Percentiles rank a stretch among this genome's conserved stretches.
These are phyloP conservation scores for Agrilus cyanescens DNA, from an alignment of 2,888 invertebrate genomes.

Conservation along the genomic window DNA sequence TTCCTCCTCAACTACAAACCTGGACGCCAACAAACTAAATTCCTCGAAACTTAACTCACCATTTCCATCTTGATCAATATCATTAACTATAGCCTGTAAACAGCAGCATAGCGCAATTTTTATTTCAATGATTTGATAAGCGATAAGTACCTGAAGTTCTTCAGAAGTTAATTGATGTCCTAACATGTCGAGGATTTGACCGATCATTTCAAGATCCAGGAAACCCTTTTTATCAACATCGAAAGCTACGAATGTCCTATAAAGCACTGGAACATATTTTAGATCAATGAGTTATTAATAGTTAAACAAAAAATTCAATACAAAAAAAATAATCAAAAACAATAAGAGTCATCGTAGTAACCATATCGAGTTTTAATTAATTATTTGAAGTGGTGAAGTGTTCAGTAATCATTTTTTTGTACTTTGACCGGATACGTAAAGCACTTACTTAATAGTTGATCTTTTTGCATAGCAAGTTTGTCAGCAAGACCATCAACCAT, in stretches of 20 bases:
- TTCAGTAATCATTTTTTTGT: no score
- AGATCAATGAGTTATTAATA: no score
- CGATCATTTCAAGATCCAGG: slow-evolving; percentile 73
- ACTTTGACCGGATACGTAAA: no score
- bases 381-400: no score
- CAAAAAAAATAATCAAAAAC: no score
- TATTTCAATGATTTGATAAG: neutral
- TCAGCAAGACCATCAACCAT: slow-evolving; percentile 7
- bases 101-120: neutral
- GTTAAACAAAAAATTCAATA: no score
- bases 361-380: no score
- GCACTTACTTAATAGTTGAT: slow-evolving; percentile 30
- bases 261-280: slow-evolving; percentile 61
- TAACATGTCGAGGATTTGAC: slow-evolving; percentile 79
- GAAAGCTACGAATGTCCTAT: slow-evolving; percentile 85
- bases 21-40: slow-evolving; percentile 73
- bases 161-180: slow-evolving; percentile 75
- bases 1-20: slow-evolving; percentile 77
- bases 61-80: slow-evolving; percentile 75
- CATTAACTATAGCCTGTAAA: slow-evolving; percentile 59
- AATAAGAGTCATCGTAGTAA: no score
- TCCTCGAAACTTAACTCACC: slow-evolving; percentile 84
- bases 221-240: slow-evolving; percentile 77
- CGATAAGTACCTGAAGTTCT: slow-evolving; percentile 46
- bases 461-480: slow-evolving; percentile 20